Percentiles rank a stretch among this genome's conserved stretches.
These are phyloP conservation scores for Antheraea yamamai DNA, from an alignment of 2,888 invertebrate species.

Conservation along the genomic window DNA sequence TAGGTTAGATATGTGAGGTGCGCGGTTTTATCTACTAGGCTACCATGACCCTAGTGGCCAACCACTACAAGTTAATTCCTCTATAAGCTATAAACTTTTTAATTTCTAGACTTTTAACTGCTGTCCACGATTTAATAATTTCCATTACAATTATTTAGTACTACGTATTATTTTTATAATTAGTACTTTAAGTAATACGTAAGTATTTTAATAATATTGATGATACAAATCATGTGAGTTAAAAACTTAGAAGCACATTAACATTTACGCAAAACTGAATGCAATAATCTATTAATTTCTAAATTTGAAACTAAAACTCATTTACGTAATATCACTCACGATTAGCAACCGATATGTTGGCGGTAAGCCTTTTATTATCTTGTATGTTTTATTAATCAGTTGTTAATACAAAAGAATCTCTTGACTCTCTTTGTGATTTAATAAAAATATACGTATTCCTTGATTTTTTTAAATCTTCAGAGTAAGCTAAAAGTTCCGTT, in stretches of 20 bases:
- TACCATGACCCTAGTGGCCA: too few relatives aligned
- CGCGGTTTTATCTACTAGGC: too few relatives aligned
- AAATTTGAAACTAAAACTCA: neutral
- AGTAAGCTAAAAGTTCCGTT: neutral
- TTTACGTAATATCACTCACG: slow-evolving; percentile 12
- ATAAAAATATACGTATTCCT: neutral
- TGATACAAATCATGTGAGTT: too few relatives aligned
- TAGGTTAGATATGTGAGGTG: too few relatives aligned
- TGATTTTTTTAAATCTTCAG: neutral
- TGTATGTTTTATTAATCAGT: slow-evolving; percentile 9
- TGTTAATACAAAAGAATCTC: neutral
- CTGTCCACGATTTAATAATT: neutral
- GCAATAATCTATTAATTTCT: neutral
- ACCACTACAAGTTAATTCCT: too few relatives aligned
- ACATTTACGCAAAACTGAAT: neutral
- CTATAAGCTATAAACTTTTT: too few relatives aligned
- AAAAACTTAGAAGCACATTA: neutral
- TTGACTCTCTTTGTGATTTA: neutral
- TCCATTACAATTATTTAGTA: neutral
- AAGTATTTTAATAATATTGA: neutral
- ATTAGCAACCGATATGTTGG: neutral
- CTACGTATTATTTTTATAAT: too few relatives aligned
- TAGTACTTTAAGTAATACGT: too few relatives aligned
- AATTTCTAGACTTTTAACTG: too few relatives aligned
- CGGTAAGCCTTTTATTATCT: slow-evolving; percentile 9